Conservation (phyloP, 2,888 invertebrate species). For the Cylindroiulus punctatus region DNA sequence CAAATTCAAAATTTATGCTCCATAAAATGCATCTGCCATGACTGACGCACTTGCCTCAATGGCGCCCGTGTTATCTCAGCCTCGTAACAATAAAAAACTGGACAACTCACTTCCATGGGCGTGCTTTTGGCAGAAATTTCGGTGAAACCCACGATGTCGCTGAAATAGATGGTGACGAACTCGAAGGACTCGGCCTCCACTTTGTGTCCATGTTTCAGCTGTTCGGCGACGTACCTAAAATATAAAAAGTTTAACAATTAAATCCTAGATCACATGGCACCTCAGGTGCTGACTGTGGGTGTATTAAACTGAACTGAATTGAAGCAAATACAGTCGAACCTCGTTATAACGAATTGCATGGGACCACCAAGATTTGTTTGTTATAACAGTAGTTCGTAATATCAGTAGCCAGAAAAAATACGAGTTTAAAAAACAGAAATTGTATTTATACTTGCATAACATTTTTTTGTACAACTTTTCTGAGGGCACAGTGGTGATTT, state of each 20-base stretch:
- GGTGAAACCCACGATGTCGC: conserved; percentile 86
- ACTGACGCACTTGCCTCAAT: conserved; percentile 28
- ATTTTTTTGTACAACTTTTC: no score
- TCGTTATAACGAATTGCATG: no score
- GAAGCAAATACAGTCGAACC: no score
- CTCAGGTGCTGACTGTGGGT: no score
- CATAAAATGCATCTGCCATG: conserved; percentile 47
- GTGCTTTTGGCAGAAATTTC: conserved; percentile 81
- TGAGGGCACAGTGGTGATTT: no score
- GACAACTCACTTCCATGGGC: conserved; percentile 74
- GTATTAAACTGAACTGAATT: no score
- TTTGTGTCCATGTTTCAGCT: conserved; percentile 79
- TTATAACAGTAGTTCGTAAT: no score
- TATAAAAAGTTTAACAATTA: no score
- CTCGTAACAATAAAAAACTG: conserved; percentile 37
- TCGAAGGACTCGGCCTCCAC: conserved; percentile 85
- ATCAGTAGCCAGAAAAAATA: no score
- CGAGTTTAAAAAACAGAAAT: no score
- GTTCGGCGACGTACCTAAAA: conserved; percentile 79
- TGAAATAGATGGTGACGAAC: conserved; percentile 84
- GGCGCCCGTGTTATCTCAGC: conserved; percentile 29
- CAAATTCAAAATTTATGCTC: conserved; percentile 43
- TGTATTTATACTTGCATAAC: no score
- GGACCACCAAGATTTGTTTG: no score
- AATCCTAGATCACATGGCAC: not conserved